A percentile compares a stretch with the other conserved stretches of the same genome.
Evolutionary conservation across 2,113 vertebrate genomes (phyloP).

Genomic region (Centropus unirufus): DNA sequence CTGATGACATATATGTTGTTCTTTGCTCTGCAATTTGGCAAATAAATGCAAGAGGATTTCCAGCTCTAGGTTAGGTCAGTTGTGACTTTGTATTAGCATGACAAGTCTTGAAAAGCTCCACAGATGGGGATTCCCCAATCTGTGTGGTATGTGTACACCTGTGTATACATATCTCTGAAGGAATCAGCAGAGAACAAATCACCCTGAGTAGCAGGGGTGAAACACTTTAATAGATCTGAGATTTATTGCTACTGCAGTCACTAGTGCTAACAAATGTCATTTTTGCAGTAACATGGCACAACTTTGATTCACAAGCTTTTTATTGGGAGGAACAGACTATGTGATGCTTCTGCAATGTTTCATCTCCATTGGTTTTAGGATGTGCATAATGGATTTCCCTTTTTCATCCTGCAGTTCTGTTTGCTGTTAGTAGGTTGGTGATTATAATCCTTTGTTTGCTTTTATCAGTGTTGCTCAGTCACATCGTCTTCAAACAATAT

Average conservation of each 20-base stretch:
- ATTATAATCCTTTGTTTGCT: neutral
- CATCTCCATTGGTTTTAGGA: neutral
- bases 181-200: neutral
- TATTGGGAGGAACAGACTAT: neutral
- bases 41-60: neutral
- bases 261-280: neutral
- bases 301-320: neutral
- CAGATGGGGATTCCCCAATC: neutral
- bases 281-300: neutral
- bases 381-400: neutral
- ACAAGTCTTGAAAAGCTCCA: neutral
- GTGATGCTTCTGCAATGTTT: neutral
- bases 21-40: neutral
- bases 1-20: fast-evolving
- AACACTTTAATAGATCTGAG: neutral
- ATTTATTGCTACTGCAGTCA: neutral
- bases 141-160: neutral
- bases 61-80: neutral
- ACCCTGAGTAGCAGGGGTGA: neutral
- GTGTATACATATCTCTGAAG: neutral
- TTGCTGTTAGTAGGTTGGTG: neutral
- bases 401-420: neutral
- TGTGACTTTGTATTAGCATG: neutral
- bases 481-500: neutral
- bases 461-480: neutral